A percentile compares a stretch with the other conserved stretches of the same genome.
These are phyloP conservation scores for Capromys pilorides DNA, from an alignment of 2,797 vertebrate species.

Conservation along the genomic window DNA sequence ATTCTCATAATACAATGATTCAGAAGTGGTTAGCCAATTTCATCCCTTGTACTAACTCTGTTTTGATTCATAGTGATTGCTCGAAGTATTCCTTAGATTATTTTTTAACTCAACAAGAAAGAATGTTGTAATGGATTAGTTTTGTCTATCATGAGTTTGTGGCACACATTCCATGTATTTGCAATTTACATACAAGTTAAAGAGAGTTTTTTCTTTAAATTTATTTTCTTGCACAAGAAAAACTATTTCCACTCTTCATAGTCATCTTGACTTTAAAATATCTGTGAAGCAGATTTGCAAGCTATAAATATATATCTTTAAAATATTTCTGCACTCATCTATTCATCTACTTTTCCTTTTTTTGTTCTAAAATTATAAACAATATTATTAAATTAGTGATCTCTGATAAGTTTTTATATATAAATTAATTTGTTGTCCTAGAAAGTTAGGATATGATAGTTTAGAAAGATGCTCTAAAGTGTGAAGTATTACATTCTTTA, in stretches of 20 bases:
- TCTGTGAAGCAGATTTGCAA: not conserved
- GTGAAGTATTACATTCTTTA: not conserved
- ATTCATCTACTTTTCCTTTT: slow-evolving; percentile 23
- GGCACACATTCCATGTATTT: not conserved
- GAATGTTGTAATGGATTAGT: slow-evolving; percentile 12
- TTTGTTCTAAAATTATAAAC: not conserved
- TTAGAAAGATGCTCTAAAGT: slow-evolving; percentile 54
- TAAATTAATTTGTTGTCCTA: not conserved
- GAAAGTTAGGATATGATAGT: slow-evolving; percentile 38
- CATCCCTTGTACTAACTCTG: not conserved
- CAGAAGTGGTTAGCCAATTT: slow-evolving; percentile 1
- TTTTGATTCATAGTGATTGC: slow-evolving; percentile 17
- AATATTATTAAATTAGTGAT: slow-evolving; percentile 7
- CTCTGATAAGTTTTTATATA: not conserved
- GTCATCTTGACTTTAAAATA: slow-evolving; percentile 12
- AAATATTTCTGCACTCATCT: slow-evolving; percentile 36
- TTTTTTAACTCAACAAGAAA: slow-evolving; percentile 41
- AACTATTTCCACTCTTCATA: not conserved
- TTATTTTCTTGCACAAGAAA: slow-evolving; percentile 36
- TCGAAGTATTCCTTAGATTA: not conserved
- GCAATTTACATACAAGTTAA: not conserved
- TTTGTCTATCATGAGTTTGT: slow-evolving; percentile 24
- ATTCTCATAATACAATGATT: not conserved
- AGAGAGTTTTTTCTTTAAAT: not conserved
- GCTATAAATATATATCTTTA: not conserved